These are phyloP conservation scores for Varanus komodoensis DNA, from an alignment of 2,113 vertebrate species.

Conservation along the genomic window DNA sequence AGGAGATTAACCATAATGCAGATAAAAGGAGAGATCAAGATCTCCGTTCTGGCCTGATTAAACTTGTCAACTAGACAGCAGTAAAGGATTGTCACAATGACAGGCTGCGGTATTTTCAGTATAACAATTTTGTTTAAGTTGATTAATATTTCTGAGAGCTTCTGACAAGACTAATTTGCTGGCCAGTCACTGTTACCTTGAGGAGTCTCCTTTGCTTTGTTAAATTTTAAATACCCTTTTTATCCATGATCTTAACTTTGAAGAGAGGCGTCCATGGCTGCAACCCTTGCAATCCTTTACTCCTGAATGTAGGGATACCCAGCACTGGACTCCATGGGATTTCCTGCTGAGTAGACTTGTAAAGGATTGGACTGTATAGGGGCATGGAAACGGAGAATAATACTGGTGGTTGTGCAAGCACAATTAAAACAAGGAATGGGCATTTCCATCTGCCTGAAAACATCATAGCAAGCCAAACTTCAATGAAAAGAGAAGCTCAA, in stretches of 20 bases:
- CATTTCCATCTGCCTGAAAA: background rate
- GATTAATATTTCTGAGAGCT: background rate
- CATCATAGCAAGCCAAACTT: background rate
- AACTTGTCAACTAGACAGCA: background rate
- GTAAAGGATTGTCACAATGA: background rate
- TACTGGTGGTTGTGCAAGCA: background rate
- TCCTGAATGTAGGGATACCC: background rate
- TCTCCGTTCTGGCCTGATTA: background rate
- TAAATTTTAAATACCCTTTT: background rate
- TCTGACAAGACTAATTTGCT: slow-evolving; percentile 3
- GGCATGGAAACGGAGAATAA: background rate
- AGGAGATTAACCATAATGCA: background rate
- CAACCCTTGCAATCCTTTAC: background rate
- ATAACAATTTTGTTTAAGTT: background rate
- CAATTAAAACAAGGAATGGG: background rate
- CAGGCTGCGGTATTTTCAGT: background rate
- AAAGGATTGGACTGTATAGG: background rate
- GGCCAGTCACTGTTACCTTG: background rate
- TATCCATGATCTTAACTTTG: background rate
- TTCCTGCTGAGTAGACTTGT: background rate
- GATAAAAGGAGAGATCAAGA: background rate
- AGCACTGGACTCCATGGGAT: background rate
- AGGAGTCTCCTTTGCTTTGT: background rate
- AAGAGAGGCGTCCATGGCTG: background rate
- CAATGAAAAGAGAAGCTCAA: background rate